Conservation (phyloP, 2,797 vertebrate species). For the Vespertilio murinus region DNA sequence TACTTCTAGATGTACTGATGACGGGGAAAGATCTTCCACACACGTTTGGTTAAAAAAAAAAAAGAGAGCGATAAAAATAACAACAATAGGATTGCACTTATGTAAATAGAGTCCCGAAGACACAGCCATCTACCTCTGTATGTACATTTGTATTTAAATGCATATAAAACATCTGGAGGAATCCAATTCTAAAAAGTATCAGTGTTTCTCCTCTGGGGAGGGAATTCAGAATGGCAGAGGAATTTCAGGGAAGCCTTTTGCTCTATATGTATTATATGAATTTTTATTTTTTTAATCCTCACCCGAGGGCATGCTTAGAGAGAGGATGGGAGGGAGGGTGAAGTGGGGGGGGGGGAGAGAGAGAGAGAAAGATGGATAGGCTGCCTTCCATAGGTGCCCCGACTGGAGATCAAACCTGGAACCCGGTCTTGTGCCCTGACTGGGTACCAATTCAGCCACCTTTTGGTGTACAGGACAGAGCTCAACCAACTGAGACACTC, state of each 20-base stretch:
- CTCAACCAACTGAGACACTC: background rate
- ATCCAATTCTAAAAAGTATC: background rate
- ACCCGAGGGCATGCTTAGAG: background rate
- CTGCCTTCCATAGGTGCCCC: background rate
- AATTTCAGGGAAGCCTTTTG: constrained; percentile 14
- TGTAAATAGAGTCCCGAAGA: constrained; percentile 25
- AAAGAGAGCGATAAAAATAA: constrained; percentile 1
- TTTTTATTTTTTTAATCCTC: background rate
- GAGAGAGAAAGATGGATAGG: background rate
- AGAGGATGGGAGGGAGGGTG: fast-evolving
- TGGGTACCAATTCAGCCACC: background rate
- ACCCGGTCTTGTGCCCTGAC: background rate
- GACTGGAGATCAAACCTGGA: background rate
- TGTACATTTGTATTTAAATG: background rate
- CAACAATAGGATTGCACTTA: background rate
- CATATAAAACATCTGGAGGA: background rate
- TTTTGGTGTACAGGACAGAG: background rate
- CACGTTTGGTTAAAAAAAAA: background rate
- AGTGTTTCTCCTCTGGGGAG: background rate
- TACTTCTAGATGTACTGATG: background rate
- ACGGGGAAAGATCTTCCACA: background rate
- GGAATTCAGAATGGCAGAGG: background rate
- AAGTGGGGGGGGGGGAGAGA: too few relatives aligned
- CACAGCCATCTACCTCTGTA: background rate
- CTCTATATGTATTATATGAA: background rate